A percentile compares a stretch with the other conserved stretches of the same genome.
Conservation (phyloP, 2,113 vertebrate genomes). For the Microtus oregoni region DNA sequence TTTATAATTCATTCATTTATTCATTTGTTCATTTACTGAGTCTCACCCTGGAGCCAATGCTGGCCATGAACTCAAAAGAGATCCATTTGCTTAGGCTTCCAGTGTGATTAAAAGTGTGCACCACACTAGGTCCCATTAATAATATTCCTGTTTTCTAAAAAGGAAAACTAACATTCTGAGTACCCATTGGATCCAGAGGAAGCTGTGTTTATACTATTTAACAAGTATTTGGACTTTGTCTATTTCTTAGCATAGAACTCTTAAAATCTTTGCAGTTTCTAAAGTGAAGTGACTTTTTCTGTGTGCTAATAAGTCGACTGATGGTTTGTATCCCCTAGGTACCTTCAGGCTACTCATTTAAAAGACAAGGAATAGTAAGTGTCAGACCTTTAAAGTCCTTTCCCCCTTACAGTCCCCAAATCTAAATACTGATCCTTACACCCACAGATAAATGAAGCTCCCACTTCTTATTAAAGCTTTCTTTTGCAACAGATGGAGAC, state of each 20-base stretch:
- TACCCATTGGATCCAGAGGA: neutral
- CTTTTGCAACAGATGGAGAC: too few relatives aligned
- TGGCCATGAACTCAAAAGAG: neutral
- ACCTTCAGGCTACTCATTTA: too few relatives aligned
- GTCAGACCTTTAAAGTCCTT: too few relatives aligned
- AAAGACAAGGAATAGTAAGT: too few relatives aligned
- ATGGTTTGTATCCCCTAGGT: too few relatives aligned
- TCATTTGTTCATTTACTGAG: neutral
- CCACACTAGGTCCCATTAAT: neutral
- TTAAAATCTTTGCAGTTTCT: neutral
- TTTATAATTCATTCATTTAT: neutral
- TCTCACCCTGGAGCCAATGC: neutral
- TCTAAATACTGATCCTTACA: too few relatives aligned
- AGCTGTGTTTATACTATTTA: neutral
- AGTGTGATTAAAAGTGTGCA: neutral
- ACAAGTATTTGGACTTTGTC: neutral
- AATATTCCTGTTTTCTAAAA: conserved; percentile 4
- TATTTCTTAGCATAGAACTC: neutral
- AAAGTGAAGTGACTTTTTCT: neutral
- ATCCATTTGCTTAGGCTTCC: neutral
- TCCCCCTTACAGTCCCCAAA: too few relatives aligned
- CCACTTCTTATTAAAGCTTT: too few relatives aligned
- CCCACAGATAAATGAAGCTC: too few relatives aligned
- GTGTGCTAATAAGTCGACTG: too few relatives aligned
- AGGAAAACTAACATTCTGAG: conserved; percentile 29